Percentiles rank a stretch among this genome's conserved stretches.
phyloP scores from a whole-genome alignment of 64 coral and sea anemone genomes.

The Acropora tenuis region DNA sequence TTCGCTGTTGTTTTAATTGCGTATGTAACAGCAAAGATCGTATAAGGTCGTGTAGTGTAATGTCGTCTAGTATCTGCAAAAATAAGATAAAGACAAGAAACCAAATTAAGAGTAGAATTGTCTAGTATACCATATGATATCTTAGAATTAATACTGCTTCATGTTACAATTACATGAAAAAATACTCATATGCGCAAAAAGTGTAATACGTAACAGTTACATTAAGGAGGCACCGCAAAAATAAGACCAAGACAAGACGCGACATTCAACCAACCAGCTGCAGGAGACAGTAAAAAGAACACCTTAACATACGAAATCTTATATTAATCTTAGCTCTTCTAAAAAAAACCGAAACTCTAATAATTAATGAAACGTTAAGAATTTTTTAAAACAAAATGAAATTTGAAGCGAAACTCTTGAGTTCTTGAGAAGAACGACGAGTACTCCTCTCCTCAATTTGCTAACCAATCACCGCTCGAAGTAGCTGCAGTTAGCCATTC shows the following conservation, averaged over 20 bases:
- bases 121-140: conserved; percentile 11
- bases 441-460: neutral
- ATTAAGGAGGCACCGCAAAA: neutral
- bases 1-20: neutral
- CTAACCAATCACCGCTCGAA: conserved; percentile 3
- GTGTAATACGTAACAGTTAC: neutral
- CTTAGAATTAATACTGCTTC: neutral
- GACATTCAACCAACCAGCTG: neutral
- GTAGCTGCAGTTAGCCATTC: neutral
- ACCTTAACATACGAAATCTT: neutral
- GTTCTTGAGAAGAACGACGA: neutral
- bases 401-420: neutral
- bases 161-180: neutral
- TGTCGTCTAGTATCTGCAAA: conserved; percentile 3
- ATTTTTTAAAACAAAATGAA: neutral
- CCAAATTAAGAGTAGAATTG: neutral
- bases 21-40: neutral
- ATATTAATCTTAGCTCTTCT: neutral
- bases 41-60: neutral
- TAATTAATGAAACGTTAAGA: neutral
- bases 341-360: neutral
- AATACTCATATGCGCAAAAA: neutral
- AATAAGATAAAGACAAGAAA: too few species aligned
- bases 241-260: neutral
- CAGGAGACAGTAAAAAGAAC: neutral